These are phyloP conservation scores for Onychorhynchus coronatus DNA, from an alignment of 2,113 vertebrate species.

Conservation along the genomic window DNA sequence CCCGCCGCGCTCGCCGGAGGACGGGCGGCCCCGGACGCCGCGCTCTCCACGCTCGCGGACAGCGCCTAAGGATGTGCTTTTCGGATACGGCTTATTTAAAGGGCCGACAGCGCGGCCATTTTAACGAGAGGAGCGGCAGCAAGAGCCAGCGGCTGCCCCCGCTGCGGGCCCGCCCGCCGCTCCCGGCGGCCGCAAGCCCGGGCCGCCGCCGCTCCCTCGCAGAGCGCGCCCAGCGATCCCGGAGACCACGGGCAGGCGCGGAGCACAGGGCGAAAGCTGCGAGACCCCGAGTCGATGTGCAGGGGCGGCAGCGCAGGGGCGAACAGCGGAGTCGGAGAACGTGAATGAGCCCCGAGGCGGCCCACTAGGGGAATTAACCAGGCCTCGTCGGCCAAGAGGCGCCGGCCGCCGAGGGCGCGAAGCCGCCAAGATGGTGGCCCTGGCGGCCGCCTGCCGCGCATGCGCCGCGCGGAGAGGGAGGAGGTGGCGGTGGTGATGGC, in stretches of 20 bases:
- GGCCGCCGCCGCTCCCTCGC: no score
- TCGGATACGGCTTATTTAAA: not conserved
- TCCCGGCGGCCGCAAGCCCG: not conserved
- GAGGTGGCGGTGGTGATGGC: rapidly evolving
- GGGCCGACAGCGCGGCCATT: not conserved
- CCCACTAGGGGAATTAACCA: not conserved
- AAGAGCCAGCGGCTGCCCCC: no score
- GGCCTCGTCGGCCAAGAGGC: rapidly evolving
- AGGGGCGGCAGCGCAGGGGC: not conserved
- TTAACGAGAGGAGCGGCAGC: not conserved
- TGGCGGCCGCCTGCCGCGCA: not conserved
- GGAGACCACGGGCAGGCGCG: no score
- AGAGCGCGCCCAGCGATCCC: no score
- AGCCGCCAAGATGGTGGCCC: not conserved
- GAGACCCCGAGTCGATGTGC: rapidly evolving
- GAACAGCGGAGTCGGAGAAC: not conserved
- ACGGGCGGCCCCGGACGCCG: no score
- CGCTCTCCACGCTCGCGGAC: not conserved
- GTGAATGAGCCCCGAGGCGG: no score
- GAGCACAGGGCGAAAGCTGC: not conserved
- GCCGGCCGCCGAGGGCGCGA: not conserved
- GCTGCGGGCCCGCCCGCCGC: no score
- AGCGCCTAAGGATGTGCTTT: not conserved
- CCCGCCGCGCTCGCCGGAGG: not conserved
- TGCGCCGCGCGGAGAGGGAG: rapidly evolving